Base-by-base conservation (phyloP, 2,113 vertebrate species). In the Dendropsophus ebraccatus region DNA sequence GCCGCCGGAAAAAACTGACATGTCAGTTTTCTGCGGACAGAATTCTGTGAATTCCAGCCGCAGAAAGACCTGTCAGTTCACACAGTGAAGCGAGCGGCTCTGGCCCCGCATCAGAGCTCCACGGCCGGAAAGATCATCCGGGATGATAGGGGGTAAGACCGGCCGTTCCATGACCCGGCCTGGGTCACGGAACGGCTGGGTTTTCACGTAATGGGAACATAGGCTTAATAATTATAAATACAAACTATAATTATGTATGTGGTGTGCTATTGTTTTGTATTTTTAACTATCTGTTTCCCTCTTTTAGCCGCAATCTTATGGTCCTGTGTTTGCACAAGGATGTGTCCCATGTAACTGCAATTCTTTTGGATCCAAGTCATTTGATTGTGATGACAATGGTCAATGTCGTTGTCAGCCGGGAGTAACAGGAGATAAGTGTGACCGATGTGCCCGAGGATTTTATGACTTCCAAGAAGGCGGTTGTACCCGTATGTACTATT, bases 301-400 rank as follows among this genome's bases (percentile, higher is more conserved):
- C 0, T 92, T 87, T 30, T 92, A 99, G 98, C 87, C 94, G 82
- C 91, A 91, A 90, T 97, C 95, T 16, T 96, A 97, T 6, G 96
- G 95, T 83, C 79, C 98, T 2, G 91, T 94, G 49, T 94, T 92
- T 0, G 90, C 91, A 16, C 94, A 95, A 17, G 93, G 93, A 17
- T 99, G 98, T 37, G 75, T 95, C 72, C 97, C 98, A 0, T 99
- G 98, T 88, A 96, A 98, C 90, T 99, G 98, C 88, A 98, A 98
- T 91, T 99, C 98, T 0, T 99, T 97, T 83, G 98, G 98, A 4
- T 99, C 98, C 72, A 99, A 99, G 88, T 99, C 98, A 0, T 99
- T 99, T 0, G 97, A 99, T 89, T 99, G 98, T 2, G 92, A 96
- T 82, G 96, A 95, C 80, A 92, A 37, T 0, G 97, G 98, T 13